Conservation (phyloP, 2,113 vertebrate genomes). For the Dasypus novemcinctus region DNA sequence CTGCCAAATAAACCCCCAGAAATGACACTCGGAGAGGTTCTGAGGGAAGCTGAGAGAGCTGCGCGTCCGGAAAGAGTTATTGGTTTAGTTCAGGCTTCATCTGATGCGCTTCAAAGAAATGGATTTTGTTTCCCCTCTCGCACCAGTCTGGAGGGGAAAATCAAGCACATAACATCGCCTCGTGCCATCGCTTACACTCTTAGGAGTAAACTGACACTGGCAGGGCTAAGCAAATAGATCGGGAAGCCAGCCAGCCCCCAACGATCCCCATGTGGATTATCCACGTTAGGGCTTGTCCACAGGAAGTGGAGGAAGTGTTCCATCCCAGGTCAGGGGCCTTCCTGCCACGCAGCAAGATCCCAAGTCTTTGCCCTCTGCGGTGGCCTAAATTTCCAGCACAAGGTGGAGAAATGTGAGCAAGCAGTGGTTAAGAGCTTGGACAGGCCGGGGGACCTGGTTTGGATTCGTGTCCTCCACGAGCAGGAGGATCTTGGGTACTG, state of each 20-base stretch:
- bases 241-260: neutral
- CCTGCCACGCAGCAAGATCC: neutral
- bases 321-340: neutral
- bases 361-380: neutral
- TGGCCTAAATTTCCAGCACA: neutral
- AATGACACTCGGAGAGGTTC: neutral
- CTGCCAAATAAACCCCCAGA: conserved; percentile 42
- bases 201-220: neutral
- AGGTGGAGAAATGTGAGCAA: neutral
- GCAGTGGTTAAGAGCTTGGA: neutral
- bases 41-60: conserved; percentile 47
- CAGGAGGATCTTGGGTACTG: neutral
- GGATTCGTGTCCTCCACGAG: neutral
- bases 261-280: neutral
- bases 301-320: neutral
- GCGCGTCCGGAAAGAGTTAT: conserved; percentile 57
- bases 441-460: neutral
- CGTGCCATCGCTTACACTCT: neutral
- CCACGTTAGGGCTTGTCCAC: neutral
- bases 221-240: neutral
- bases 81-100: conserved; percentile 69
- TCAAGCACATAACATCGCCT: conserved; percentile 41
- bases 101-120: conserved; percentile 53
- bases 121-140: conserved; percentile 43
- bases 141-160: conserved; percentile 43